phyloP scores from a whole-genome alignment of 2,888 invertebrate species.

The Phanerotoma sp. region DNA sequence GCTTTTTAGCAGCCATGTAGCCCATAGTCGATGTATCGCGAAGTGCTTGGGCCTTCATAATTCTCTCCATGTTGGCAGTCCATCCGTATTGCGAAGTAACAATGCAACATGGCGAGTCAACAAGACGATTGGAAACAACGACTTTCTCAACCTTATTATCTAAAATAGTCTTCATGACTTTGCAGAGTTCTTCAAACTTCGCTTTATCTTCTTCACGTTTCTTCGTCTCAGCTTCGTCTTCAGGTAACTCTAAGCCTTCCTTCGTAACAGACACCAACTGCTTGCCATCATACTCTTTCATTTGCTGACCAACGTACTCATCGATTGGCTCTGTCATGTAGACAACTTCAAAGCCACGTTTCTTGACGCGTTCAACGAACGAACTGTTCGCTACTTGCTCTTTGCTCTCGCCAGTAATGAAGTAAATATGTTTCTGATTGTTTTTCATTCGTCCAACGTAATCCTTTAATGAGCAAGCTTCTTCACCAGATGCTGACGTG shows the following conservation, averaged over 20 bases:
- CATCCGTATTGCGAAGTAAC: slow-evolving; percentile 99
- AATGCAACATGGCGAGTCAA: slow-evolving; percentile 98
- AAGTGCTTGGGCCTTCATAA: slow-evolving; percentile 99
- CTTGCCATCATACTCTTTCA: slow-evolving; percentile 98
- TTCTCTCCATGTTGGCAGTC: slow-evolving; percentile 99
- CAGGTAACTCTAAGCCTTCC: slow-evolving; percentile 96
- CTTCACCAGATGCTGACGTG: slow-evolving; percentile 94
- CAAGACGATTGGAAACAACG: slow-evolving; percentile 92
- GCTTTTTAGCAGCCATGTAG: slow-evolving; percentile 99
- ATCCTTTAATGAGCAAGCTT: slow-evolving; percentile 89
- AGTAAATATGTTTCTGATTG: slow-evolving; percentile 97
- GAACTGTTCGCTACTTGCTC: slow-evolving; percentile 95
- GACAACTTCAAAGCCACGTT: slow-evolving; percentile 95
- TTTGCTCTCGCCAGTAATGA: slow-evolving; percentile 93
- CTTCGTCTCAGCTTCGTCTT: slow-evolving; percentile 97
- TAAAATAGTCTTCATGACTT: slow-evolving; percentile 94
- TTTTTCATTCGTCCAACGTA: slow-evolving; percentile 98
- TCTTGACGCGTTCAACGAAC: slow-evolving; percentile 97
- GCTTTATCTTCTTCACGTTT: slow-evolving; percentile 88
- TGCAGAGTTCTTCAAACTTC: slow-evolving; percentile 77
- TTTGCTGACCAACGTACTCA: slow-evolving; percentile 97
- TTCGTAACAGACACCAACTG: slow-evolving; percentile 96
- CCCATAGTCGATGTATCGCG: slow-evolving; percentile 99
- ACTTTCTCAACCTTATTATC: slow-evolving; percentile 99
- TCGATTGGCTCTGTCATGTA: slow-evolving; percentile 99